Evolutionary conservation across 2,888 invertebrate species (phyloP).

Genomic region (Stratiomys singularior): DNA sequence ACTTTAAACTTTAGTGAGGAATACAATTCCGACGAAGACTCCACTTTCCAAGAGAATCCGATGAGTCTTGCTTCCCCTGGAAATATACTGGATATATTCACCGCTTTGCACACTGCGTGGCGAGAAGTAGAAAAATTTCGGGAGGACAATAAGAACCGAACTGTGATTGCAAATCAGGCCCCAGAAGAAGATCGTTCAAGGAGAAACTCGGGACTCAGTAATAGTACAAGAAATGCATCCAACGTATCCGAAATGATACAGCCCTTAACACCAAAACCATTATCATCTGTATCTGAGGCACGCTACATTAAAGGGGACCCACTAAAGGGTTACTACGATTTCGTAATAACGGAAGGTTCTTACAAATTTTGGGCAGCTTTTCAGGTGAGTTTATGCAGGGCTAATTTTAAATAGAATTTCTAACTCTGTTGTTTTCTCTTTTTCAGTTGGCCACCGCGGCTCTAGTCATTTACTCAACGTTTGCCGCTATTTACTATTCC

Average conservation of each 20-base stretch:
- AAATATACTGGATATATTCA: constrained; percentile 61
- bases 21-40: too few relatives aligned
- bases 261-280: constrained; percentile 34
- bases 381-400: constrained; percentile 69
- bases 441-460: constrained; percentile 83
- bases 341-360: constrained; percentile 87
- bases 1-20: not conserved
- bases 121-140: constrained; percentile 54
- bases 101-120: constrained; percentile 60
- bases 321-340: constrained; percentile 85
- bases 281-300: constrained; percentile 60
- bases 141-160: not conserved
- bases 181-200: constrained; percentile 22
- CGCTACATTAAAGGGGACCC: constrained; percentile 71
- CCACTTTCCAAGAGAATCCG: too few relatives aligned
- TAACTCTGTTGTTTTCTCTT: not conserved
- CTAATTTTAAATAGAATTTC: not conserved
- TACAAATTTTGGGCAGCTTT: constrained; percentile 91
- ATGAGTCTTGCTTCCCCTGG: constrained; percentile 52
- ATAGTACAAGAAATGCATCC: not conserved
- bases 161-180: not conserved
- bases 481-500: constrained; percentile 88
- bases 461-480: constrained; percentile 82
- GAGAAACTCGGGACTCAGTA: constrained; percentile 3
- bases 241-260: not conserved